phyloP scores from a whole-genome alignment of 2,113 vertebrate species.

The Sialia sialis region DNA sequence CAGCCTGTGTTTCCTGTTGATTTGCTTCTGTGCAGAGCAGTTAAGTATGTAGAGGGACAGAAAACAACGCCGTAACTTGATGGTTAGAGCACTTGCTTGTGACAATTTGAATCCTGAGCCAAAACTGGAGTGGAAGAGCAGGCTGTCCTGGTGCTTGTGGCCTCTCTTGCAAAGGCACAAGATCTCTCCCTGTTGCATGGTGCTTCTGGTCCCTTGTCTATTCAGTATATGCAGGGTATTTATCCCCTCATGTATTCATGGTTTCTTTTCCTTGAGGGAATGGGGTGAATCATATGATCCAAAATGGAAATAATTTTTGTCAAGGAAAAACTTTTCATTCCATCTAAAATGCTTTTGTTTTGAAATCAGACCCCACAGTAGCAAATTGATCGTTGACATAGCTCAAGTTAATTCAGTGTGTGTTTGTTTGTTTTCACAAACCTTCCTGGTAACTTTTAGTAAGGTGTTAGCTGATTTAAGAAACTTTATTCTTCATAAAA shows the following conservation, averaged over 20 bases:
- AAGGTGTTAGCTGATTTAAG: not conserved
- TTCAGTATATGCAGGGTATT: not conserved
- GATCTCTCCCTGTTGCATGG: not conserved
- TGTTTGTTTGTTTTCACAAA: not conserved
- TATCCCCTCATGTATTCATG: rapidly evolving
- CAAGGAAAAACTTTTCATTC: not conserved
- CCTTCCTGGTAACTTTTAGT: not conserved
- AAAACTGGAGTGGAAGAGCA: not conserved
- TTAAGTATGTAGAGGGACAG: not conserved
- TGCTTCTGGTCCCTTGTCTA: not conserved
- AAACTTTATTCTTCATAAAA: not conserved
- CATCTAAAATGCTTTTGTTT: not conserved
- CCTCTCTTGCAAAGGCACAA: not conserved
- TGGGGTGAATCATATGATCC: not conserved
- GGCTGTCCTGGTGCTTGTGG: not conserved
- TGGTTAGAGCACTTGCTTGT: not conserved
- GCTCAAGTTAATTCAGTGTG: not conserved
- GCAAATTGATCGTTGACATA: not conserved
- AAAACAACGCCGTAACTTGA: not conserved
- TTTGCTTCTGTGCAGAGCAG: not conserved
- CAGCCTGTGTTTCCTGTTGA: not conserved
- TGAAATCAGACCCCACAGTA: not conserved
- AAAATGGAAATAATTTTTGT: not conserved
- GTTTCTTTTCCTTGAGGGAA: not conserved
- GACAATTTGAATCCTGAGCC: not conserved